Base-by-base conservation (phyloP, 1,140 invertebrate genomes). In the Calliopsis andreniformis region DNA sequence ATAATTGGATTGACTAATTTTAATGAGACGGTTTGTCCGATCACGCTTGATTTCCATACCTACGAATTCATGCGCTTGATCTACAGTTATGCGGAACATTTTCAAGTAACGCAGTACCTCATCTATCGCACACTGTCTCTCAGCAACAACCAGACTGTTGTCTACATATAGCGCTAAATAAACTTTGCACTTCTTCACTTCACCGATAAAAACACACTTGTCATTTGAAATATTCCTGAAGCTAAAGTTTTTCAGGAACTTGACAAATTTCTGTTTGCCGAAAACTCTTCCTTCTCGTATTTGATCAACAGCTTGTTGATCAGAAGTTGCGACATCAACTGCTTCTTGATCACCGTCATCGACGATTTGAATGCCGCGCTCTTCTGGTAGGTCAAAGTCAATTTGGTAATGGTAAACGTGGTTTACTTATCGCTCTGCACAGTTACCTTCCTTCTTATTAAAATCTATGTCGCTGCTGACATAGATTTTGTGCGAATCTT, bases 231-330 rank as follows among this genome's bases (percentile, higher is more conserved):
- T 63, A 5, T 35, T 28, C n/a, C 14, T 18, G n/a, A 67, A 76
- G 0, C 32, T 7, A 12, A 39, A 63, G 6, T 12, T n/a, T 28
- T 47, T 51, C 6, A 63, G 2, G 12, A 69, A 62, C 3, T 18
- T 5, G 20, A 51, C 53, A 23, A 79, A 76, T n/a, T 55, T 58
- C 10, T 35, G n/a, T n/a, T n/a, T n/a, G n/a, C n/a, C n/a, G n/a
- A n/a, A n/a, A n/a, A n/a, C n/a, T n/a, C n/a, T n/a, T n/a, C n/a
- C n/a, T n/a, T n/a, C n/a, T n/a, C n/a, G n/a, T n/a, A n/a, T n/a
- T n/a, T n/a, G n/a, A n/a, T n/a, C n/a, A n/a, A n/a, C n/a, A n/a
- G n/a, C n/a, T n/a, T n/a, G n/a, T n/a, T n/a, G n/a, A n/a, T n/a
- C n/a, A n/a, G n/a, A n/a, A n/a, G n/a, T n/a, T n/a, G n/a, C n/a